A percentile compares a stretch with the other conserved stretches of the same genome.
phyloP scores from a whole-genome alignment of 2,113 vertebrate genomes.

The Muscicapa adusta region DNA sequence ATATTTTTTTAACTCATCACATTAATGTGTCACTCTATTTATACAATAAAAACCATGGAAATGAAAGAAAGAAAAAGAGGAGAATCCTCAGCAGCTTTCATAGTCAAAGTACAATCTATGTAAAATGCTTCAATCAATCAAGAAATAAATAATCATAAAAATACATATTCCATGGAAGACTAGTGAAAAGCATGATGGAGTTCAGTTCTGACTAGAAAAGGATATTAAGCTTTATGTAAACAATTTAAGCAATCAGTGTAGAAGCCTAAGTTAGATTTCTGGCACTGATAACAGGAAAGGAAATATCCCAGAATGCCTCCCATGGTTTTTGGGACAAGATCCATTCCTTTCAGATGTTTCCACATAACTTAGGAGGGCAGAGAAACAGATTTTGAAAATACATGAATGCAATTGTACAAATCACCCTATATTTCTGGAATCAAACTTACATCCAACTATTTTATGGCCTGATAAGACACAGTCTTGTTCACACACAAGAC shows the following conservation, averaged over 20 bases:
- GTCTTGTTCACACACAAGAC: background rate
- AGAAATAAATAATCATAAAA: background rate
- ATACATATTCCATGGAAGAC: background rate
- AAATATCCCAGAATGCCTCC: conserved; percentile 13
- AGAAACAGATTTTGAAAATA: background rate
- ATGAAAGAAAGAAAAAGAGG: background rate
- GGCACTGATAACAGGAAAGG: background rate
- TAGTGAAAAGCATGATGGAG: background rate
- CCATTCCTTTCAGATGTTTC: background rate
- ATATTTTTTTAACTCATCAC: background rate
- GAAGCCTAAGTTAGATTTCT: conserved; percentile 12
- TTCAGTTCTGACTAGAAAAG: background rate
- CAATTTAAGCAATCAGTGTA: conserved; percentile 5
- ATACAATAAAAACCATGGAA: background rate
- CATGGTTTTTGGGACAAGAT: background rate
- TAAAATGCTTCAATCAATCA: background rate
- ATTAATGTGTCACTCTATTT: background rate
- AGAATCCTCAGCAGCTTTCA: background rate
- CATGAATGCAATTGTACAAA: background rate
- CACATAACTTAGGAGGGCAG: background rate
- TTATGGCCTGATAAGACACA: background rate
- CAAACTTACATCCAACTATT: background rate
- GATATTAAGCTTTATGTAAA: conserved; percentile 21
- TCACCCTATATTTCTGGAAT: background rate
- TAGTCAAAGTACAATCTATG: background rate